Conservation (phyloP, 1,140 invertebrate genomes). For the Leptonema lineaticorne region DNA sequence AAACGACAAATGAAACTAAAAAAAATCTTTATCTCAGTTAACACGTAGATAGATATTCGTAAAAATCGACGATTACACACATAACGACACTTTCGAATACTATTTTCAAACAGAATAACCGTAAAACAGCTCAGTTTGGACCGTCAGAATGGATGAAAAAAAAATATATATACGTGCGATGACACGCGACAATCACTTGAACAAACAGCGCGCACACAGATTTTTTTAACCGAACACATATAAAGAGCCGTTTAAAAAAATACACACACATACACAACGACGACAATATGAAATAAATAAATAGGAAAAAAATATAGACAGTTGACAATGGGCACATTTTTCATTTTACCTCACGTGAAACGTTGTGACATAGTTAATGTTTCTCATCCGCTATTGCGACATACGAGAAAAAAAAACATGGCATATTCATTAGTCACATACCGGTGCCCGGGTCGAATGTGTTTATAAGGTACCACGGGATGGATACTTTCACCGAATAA, state of each 20-base stretch:
- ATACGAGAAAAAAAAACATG: neutral
- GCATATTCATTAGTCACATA: conserved; percentile 8
- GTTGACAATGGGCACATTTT: neutral
- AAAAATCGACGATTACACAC: too few relatives aligned
- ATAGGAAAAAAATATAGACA: too few relatives aligned
- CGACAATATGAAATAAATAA: too few relatives aligned
- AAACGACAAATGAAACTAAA: too few relatives aligned
- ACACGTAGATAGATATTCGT: too few relatives aligned
- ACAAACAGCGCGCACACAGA: neutral
- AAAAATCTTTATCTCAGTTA: too few relatives aligned
- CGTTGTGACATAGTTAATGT: conserved; percentile 8
- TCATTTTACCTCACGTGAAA: neutral
- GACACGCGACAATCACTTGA: neutral
- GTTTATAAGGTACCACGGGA: neutral
- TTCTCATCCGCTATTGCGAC: neutral
- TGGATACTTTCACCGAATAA: conserved; percentile 8
- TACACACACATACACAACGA: neutral
- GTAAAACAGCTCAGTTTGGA: too few relatives aligned
- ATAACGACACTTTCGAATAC: too few relatives aligned
- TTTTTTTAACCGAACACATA: neutral
- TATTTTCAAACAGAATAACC: too few relatives aligned
- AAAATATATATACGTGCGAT: neutral
- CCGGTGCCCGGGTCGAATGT: neutral
- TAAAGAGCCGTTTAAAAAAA: neutral
- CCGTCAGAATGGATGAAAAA: too few relatives aligned